Evolutionary conservation across 1,140 invertebrate species (phyloP), one percentile per base, ranked within the genome.

Genomic region (Dolichoris vasculosae): DNA sequence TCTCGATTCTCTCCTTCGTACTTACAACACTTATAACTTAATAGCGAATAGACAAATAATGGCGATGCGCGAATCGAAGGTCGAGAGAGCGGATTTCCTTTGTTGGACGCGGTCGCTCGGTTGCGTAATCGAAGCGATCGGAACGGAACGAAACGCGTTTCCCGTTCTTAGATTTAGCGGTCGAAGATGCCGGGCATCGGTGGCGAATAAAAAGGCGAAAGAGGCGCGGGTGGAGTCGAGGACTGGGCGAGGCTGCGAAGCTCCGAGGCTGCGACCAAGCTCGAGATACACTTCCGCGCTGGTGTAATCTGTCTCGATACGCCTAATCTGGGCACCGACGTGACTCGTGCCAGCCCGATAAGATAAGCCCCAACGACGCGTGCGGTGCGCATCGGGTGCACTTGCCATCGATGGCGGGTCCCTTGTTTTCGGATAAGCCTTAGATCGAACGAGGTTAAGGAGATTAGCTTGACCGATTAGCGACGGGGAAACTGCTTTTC

Each of bases 251-350:
- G 32, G 30, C 64, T 67, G 64, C 64, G 64, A 51, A 11, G 55
- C 17, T 17, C 8, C 55, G 55, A 4, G 8, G 3, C 13, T 17
- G 11, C 17, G 17, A 67, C 64, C 4, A 35, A 30, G 15, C 30
- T 35, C 67, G 32, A 13, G 67, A 69, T 35, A 69, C 67, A 69
- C 67, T 69, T 69, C 67, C 67, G 35, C 35, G 35, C 67, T 38
- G 1, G 32, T 20, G 67, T 69, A 69, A 69, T 69, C n/a, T n/a
- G n/a, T n/a, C 32, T 6, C 32, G 67, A 69, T 38, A 67, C n/a
- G n/a, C 30, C 13, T 67, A 67, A 67, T 67, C 64, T 67, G 30
- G 64, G 7, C 13, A 4, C 55, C 20, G 23, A 8, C 43, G 26
- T 0, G 71, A 43, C 71, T n/a, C 71, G 71, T n/a, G 71, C 43